Conservation (phyloP, 2,113 vertebrate genomes). For the Scomber colias region DNA sequence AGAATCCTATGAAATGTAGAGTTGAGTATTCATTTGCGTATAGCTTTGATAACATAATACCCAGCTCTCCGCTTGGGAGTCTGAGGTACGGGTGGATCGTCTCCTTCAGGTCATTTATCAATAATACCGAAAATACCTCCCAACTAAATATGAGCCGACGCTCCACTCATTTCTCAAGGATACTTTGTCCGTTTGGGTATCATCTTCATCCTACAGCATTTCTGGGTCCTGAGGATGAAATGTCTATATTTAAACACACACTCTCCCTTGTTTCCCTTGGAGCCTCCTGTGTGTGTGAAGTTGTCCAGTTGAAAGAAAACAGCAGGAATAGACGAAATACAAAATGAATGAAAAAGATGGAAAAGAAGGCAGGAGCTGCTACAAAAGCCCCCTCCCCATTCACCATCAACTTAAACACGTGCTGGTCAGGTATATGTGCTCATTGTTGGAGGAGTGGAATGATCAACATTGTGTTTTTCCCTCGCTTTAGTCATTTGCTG, state of each 20-base stretch:
- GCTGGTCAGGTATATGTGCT: constrained; percentile 6
- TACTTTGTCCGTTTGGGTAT: neutral
- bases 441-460: constrained; percentile 10
- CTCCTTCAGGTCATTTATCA: neutral
- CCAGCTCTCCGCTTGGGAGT: neutral
- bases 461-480: constrained; percentile 27
- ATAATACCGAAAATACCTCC: constrained; percentile 2
- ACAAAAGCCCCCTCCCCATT: constrained; percentile 29
- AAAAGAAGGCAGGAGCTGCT: constrained; percentile 2
- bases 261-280: neutral
- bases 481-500: constrained; percentile 26
- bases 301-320: neutral
- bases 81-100: neutral
- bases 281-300: neutral
- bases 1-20: neutral
- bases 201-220: neutral
- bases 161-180: neutral
- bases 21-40: neutral
- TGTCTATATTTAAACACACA: constrained; percentile 2
- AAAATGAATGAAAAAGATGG: neutral
- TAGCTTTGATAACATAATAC: neutral
- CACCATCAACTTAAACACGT: constrained; percentile 12
- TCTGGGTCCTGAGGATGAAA: neutral
- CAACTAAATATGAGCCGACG: neutral
- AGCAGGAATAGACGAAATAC: neutral